These are phyloP conservation scores for Apocrypta bakeri DNA, from an alignment of 1,140 invertebrate species.

Conservation along the genomic window DNA sequence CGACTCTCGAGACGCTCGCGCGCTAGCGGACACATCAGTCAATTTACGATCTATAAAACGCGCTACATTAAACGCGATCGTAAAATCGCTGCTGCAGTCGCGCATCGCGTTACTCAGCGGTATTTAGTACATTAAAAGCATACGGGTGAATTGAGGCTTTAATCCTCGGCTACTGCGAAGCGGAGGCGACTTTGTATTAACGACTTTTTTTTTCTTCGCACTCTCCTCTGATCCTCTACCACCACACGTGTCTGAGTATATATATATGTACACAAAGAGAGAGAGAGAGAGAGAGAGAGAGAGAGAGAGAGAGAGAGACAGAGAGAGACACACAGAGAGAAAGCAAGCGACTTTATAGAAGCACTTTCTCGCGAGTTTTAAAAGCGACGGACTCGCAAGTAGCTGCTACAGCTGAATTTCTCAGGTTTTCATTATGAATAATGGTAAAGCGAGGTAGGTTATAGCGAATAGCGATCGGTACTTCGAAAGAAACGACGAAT, in stretches of 20 bases:
- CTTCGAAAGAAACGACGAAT: background rate
- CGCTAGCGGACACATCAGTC: constrained; percentile 4
- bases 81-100: constrained; percentile 19
- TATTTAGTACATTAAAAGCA: constrained; percentile 41
- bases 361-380: background rate
- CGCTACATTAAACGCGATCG: constrained; percentile 36
- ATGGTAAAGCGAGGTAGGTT: background rate
- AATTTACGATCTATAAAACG: constrained; percentile 45
- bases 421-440: constrained; percentile 5
- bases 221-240: background rate
- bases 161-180: background rate
- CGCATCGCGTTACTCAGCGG: constrained; percentile 25
- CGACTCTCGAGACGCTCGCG: constrained; percentile 7
- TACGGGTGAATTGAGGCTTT: constrained; percentile 39
- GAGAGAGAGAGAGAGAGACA: no score
- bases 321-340: no score
- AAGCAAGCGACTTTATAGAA: background rate
- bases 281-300: no score
- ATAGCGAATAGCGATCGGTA: background rate
- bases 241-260: no score
- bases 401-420: background rate
- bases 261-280: no score
- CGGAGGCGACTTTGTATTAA: constrained; percentile 21
- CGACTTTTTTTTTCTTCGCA: constrained; percentile 4
- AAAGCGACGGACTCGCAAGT: background rate